Evolutionary conservation across 2,888 invertebrate species (phyloP), one percentile per base, ranked within the genome.

Genomic region (Acanthopleura granulata): DNA sequence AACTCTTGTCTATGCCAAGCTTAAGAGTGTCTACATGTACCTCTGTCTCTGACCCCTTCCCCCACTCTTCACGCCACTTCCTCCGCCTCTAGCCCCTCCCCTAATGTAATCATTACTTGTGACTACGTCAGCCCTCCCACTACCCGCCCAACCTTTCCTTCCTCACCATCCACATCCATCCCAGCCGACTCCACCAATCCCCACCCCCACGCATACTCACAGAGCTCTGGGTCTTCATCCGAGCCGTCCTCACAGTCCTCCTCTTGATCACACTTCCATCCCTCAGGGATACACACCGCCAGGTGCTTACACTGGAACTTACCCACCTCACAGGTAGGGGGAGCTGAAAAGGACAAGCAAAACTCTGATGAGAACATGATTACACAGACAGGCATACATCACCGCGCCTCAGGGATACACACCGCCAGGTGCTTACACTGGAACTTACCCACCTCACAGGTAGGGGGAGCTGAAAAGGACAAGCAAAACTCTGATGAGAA

Each of bases 381-480:
- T n/a, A n/a, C n/a, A n/a, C n/a, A n/a, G n/a, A n/a, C n/a, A n/a
- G n/a, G n/a, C n/a, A n/a, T n/a, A 75, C 83, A 97, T 66, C 95
- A 94, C 97, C 97, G 97, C 6, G 95, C 94, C 72, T 93, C 93
- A 0, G 97, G 97, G 86, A 98, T 97, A 91, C 98, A 98, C 84
- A 40, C 72, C 12, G 49, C 29, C n/a, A 27, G n/a, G 25, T 27
- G 27, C 15, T 50, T 66, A 75, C 84, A 84, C 22, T 73, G 74
- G 74, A 83, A 83, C 76, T 80, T 74, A 51, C 77, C 78, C 0
- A 51, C 74, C 16, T 69, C 72, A 70, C 83, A 83, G 16, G 50
- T 72, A 11, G 66, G 66, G 12, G 66, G 66, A 22, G 66, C 66
- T 66, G 66, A 16, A 66, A 66, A 6, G 6, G 3, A 66, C 16